Evolutionary conservation across 64 coral and sea anemone species (phyloP).

Genomic region (Stichodactyla helianthus): DNA sequence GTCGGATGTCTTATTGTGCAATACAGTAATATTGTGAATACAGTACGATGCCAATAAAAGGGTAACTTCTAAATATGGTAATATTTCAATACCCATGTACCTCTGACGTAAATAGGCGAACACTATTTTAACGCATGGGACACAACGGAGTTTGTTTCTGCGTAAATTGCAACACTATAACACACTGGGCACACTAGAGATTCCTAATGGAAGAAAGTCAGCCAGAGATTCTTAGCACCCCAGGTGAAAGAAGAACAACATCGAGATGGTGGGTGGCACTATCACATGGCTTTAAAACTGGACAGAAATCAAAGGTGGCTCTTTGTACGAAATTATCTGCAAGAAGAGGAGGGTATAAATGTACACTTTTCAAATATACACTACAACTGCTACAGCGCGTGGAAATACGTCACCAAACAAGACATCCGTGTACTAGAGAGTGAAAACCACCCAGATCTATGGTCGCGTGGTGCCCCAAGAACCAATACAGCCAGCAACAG

Average conservation of each 20-base stretch:
- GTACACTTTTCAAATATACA: slow-evolving; percentile 19
- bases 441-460: slow-evolving; percentile 20
- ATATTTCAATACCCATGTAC: no score
- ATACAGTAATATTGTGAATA: no score
- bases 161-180: no score
- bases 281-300: slow-evolving; percentile 16
- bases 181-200: no score
- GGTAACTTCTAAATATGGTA: no score
- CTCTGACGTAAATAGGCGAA: no score
- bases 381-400: slow-evolving; percentile 27
- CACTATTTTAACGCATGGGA: no score
- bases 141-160: no score
- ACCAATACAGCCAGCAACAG: not conserved
- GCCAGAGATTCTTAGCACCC: no score
- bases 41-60: no score
- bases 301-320: slow-evolving; percentile 9
- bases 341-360: slow-evolving; percentile 2
- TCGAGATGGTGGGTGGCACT: not conserved
- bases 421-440: not conserved
- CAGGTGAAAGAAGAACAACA: not conserved
- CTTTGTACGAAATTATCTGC: not conserved
- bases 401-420: slow-evolving; percentile 35
- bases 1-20: no score
- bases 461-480: not conserved
- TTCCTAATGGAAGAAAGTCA: no score